phyloP scores from a whole-genome alignment of 2,797 vertebrate species.

The Sphaeramia orbicularis region DNA sequence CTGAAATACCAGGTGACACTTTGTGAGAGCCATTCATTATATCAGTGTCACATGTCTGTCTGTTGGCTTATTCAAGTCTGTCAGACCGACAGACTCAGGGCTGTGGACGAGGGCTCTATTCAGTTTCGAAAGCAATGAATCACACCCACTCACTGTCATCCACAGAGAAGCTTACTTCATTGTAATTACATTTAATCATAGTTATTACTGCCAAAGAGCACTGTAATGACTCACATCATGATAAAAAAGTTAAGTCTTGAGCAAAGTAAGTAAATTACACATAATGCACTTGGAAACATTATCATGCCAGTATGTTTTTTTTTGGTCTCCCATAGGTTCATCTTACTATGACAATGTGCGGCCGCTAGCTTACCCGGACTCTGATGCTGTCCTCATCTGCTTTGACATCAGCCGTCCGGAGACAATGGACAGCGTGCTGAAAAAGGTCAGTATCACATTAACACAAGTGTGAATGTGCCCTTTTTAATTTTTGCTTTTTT shows the following conservation, averaged over 20 bases:
- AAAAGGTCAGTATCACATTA: constrained; percentile 89
- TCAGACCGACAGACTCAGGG: constrained; percentile 38
- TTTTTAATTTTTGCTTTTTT: constrained; percentile 7
- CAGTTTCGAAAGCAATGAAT: constrained; percentile 46
- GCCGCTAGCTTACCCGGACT: constrained; percentile 94
- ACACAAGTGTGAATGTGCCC: constrained; percentile 23
- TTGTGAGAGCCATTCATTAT: constrained; percentile 71
- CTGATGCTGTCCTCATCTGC: constrained; percentile 96
- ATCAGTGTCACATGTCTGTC: constrained; percentile 64
- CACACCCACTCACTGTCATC: constrained; percentile 61
- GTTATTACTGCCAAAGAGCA: constrained; percentile 53
- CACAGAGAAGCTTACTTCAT: constrained; percentile 41
- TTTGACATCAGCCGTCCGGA: constrained; percentile 97
- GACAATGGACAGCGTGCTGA: constrained; percentile 94
- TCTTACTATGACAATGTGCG: constrained; percentile 95
- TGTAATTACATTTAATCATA: constrained; percentile 67
- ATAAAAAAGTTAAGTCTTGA: constrained; percentile 38
- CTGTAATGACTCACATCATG: constrained; percentile 51
- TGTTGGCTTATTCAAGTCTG: constrained; percentile 39
- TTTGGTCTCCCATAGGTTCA: constrained; percentile 83
- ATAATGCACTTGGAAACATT: constrained; percentile 30
- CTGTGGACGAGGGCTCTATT: constrained; percentile 40
- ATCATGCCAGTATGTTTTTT: constrained; percentile 30
- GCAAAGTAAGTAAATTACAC: constrained; percentile 35
- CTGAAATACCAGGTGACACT: constrained; percentile 74